phyloP scores from a whole-genome alignment of 1,140 invertebrate species.

The Hylaeus anthracinus region DNA sequence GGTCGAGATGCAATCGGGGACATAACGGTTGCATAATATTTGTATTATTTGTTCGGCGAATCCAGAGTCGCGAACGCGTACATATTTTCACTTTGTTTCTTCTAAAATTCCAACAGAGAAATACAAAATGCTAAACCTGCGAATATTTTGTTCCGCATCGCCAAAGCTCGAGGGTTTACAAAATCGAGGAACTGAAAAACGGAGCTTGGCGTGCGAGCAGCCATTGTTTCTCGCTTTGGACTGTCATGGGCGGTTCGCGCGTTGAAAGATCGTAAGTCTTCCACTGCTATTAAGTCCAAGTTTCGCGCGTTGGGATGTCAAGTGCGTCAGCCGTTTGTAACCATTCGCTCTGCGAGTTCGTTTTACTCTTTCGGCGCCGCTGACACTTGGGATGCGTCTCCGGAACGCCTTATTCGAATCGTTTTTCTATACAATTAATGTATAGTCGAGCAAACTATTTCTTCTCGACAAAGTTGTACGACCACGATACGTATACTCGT shows the following conservation, averaged over 20 bases:
- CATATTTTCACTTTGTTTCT: too few relatives aligned
- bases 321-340: conserved; percentile 1
- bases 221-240: not conserved
- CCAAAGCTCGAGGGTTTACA: too few relatives aligned
- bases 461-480: too few relatives aligned
- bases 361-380: not conserved
- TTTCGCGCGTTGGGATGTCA: not conserved
- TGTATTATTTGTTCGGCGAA: too few relatives aligned
- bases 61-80: too few relatives aligned
- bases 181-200: too few relatives aligned
- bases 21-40: not conserved
- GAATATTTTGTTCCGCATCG: too few relatives aligned
- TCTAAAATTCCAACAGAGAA: too few relatives aligned
- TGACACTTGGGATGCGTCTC: not conserved
- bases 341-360: not conserved
- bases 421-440: not conserved
- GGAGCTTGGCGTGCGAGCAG: too few relatives aligned
- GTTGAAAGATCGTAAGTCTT: conserved; percentile 1
- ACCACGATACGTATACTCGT: too few relatives aligned
- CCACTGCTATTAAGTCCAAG: conserved; percentile 23
- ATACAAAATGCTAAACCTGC: too few relatives aligned
- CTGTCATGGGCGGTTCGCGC: not conserved
- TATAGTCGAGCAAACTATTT: too few relatives aligned
- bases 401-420: not conserved
- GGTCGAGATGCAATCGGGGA: not conserved